Evolutionary conservation across 2,797 vertebrate genomes (phyloP).

Genomic region (Microcaecilia unicolor): DNA sequence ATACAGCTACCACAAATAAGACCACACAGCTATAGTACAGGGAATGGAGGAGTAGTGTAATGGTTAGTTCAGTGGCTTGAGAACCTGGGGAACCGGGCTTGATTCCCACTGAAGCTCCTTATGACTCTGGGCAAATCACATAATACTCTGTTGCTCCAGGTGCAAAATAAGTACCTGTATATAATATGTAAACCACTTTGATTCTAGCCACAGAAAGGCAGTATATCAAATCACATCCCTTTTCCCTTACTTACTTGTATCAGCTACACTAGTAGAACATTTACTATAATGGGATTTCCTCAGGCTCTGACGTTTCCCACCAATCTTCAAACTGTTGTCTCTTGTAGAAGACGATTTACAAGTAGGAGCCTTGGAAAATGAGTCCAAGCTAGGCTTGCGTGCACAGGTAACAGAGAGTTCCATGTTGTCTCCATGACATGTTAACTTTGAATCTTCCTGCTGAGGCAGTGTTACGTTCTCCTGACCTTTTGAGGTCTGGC

Average conservation of each 20-base stretch:
- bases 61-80: too few species aligned
- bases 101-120: too few species aligned
- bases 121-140: too few species aligned
- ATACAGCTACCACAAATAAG: too few species aligned
- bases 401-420: constrained; percentile 1
- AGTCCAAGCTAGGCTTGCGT: neutral
- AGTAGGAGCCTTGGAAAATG: constrained; percentile 2
- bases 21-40: too few species aligned
- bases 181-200: too few species aligned
- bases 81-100: too few species aligned
- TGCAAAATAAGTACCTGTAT: too few species aligned
- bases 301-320: constrained; percentile 5
- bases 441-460: constrained; percentile 5
- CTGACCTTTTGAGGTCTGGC: constrained; percentile 6
- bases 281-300: constrained; percentile 31
- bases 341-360: constrained; percentile 4
- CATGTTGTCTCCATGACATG: neutral
- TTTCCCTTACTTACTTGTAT: constrained; percentile 64
- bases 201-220: too few species aligned
- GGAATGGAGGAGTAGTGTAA: too few species aligned
- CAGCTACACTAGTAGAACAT: constrained; percentile 32
- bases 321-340: neutral
- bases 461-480: constrained; percentile 2
- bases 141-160: too few species aligned
- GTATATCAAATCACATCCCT: too few species aligned